phyloP scores from a whole-genome alignment of 1,140 invertebrate species.

The Cydia splendana region DNA sequence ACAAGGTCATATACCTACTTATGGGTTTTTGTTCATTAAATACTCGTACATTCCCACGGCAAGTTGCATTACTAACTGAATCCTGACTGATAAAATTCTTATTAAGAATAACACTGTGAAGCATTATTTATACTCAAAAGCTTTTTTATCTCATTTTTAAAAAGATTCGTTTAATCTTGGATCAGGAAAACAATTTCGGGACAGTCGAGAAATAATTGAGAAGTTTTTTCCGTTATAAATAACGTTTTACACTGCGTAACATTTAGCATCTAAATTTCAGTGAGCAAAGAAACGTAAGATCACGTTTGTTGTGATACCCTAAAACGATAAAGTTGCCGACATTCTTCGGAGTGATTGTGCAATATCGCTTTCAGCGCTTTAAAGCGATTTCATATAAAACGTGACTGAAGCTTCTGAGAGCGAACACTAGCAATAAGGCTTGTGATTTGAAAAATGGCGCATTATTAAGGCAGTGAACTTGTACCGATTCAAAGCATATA shows the following conservation, averaged over 20 bases:
- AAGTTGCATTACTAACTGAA: no score
- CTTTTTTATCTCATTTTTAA: no score
- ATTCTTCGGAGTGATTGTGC: conserved; percentile 1
- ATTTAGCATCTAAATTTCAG: not conserved
- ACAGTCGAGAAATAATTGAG: no score
- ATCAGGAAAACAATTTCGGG: no score
- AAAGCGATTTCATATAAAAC: conserved; percentile 31
- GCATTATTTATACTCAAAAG: no score
- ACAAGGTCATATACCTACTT: no score
- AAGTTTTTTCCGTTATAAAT: not conserved
- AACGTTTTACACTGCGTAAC: not conserved
- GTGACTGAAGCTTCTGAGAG: conserved; percentile 22
- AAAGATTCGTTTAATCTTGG: no score
- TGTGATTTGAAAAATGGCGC: conserved; percentile 8
- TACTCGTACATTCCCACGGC: no score
- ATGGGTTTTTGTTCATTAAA: no score
- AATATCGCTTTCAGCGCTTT: conserved; percentile 17
- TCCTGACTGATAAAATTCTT: no score
- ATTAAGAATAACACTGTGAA: no score
- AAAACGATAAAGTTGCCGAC: conserved; percentile 16
- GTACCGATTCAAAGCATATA: not conserved
- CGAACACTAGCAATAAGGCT: not conserved
- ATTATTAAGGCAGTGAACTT: conserved; percentile 13
- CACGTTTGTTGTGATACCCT: conserved; percentile 12
- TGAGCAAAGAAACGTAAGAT: not conserved